phyloP scores from a whole-genome alignment of 2,888 invertebrate genomes.

The Dasysyrphus albostriatus region DNA sequence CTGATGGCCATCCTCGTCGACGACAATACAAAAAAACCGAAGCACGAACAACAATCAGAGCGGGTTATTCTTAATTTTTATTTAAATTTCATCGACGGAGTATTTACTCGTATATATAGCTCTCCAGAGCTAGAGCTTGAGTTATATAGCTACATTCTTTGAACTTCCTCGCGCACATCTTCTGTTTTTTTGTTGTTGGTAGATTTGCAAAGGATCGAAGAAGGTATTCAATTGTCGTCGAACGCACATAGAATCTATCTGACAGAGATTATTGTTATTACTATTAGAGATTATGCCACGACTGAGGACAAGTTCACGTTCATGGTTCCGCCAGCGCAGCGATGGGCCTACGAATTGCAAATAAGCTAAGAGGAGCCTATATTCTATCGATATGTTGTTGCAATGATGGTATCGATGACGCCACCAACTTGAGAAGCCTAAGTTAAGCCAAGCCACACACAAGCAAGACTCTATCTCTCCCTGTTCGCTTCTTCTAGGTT shows the following conservation, averaged over 20 bases:
- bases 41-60: slow-evolving; percentile 72
- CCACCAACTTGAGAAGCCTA: slow-evolving; percentile 44
- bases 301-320: slow-evolving; percentile 72
- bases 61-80: slow-evolving; percentile 74
- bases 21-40: not conserved
- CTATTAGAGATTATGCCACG: slow-evolving; percentile 75
- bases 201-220: not conserved
- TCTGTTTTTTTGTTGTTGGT: not conserved
- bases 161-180: slow-evolving; percentile 16
- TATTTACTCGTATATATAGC: not conserved
- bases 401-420: slow-evolving; percentile 73
- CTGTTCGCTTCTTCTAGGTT: slow-evolving; percentile 24
- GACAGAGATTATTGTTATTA: slow-evolving; percentile 74
- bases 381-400: slow-evolving; percentile 46
- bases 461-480: not conserved
- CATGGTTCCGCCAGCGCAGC: slow-evolving; percentile 37
- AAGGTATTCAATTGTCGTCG: slow-evolving; percentile 61
- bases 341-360: slow-evolving; percentile 57
- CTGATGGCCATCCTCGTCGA: slow-evolving; percentile 10
- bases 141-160: slow-evolving; percentile 30
- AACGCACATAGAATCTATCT: slow-evolving; percentile 70
- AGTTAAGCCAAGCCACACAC: slow-evolving; percentile 37
- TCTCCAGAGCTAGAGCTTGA: slow-evolving; percentile 13
- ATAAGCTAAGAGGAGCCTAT: slow-evolving; percentile 50
- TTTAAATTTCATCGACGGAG: slow-evolving; percentile 58